These are phyloP conservation scores for Thamnaconus septentrionalis DNA, from an alignment of 2,113 vertebrate genomes.

Conservation along the genomic window DNA sequence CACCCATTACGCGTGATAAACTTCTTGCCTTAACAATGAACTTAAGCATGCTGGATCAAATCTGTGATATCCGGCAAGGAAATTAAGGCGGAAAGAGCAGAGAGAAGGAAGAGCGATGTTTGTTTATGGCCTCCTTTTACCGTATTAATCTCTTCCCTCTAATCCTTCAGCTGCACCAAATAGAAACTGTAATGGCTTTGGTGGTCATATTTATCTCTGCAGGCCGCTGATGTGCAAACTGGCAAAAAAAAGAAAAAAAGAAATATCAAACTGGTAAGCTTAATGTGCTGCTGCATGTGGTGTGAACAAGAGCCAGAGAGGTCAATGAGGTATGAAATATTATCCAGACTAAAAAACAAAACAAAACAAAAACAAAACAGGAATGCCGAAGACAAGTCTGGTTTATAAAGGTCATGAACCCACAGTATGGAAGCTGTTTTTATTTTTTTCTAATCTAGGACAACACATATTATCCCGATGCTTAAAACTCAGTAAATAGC, in stretches of 20 bases:
- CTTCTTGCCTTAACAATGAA: conserved; percentile 12
- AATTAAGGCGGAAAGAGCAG: conserved; percentile 41
- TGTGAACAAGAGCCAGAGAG: too few species aligned
- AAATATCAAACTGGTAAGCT: neutral
- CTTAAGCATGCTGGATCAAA: conserved; percentile 31
- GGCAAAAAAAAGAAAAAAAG: neutral
- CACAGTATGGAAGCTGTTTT: too few species aligned
- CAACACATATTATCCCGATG: too few species aligned
- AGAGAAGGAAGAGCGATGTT: conserved; percentile 21
- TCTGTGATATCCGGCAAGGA: conserved; percentile 29
- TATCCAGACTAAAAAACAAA: too few species aligned
- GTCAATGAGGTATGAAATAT: too few species aligned
- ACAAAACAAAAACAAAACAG: too few species aligned
- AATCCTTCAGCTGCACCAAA: conserved; percentile 66
- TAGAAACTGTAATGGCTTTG: conserved; percentile 62
- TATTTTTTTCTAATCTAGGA: too few species aligned
- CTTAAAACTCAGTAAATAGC: too few species aligned
- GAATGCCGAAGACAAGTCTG: too few species aligned
- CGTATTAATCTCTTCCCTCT: conserved; percentile 65
- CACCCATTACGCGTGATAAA: conserved; percentile 21
- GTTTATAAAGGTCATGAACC: too few species aligned
- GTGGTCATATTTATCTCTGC: conserved; percentile 61
- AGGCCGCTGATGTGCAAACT: conserved; percentile 25
- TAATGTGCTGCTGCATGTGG: neutral
- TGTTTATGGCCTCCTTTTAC: conserved; percentile 60